Conservation (phyloP, 2,797 vertebrate species). For the Tragelaphus oryx region DNA sequence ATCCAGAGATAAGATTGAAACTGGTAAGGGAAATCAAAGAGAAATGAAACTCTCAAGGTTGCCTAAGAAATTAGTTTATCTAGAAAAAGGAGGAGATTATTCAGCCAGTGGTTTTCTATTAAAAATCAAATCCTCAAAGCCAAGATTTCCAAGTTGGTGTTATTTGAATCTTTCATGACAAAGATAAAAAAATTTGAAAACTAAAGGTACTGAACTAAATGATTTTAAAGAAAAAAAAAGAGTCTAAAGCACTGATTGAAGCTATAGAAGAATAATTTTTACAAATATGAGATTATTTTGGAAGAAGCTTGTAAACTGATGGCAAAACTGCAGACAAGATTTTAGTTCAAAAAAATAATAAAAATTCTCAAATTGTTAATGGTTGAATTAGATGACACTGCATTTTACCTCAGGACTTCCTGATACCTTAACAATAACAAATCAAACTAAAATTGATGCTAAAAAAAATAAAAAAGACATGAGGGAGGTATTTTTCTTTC, state of each 20-base stretch:
- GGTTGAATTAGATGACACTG: not conserved
- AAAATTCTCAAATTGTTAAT: not conserved
- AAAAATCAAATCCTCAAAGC: conserved; percentile 56
- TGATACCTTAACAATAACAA: not conserved
- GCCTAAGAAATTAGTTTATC: conserved; percentile 49
- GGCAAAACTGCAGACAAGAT: not conserved
- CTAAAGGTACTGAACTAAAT: not conserved
- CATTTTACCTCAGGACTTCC: not conserved
- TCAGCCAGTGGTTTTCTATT: conserved; percentile 37
- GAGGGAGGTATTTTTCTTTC: not conserved
- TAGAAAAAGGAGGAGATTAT: not conserved
- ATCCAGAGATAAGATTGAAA: conserved; percentile 58
- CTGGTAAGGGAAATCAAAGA: conserved; percentile 53
- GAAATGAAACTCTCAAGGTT: conserved; percentile 41
- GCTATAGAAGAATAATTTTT: not conserved
- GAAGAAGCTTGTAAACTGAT: not conserved
- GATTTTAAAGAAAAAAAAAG: not conserved
- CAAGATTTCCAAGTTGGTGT: conserved; percentile 8
- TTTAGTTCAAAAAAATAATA: not conserved
- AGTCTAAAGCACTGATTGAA: not conserved
- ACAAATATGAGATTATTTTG: not conserved
- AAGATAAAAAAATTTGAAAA: conserved; percentile 19
- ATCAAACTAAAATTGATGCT: not conserved
- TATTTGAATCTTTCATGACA: conserved; percentile 41
- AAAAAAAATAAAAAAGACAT: not conserved